A percentile compares a stretch with the other conserved stretches of the same genome.
Conservation (phyloP, 2,888 invertebrate genomes). For the Adineta ricciae region DNA sequence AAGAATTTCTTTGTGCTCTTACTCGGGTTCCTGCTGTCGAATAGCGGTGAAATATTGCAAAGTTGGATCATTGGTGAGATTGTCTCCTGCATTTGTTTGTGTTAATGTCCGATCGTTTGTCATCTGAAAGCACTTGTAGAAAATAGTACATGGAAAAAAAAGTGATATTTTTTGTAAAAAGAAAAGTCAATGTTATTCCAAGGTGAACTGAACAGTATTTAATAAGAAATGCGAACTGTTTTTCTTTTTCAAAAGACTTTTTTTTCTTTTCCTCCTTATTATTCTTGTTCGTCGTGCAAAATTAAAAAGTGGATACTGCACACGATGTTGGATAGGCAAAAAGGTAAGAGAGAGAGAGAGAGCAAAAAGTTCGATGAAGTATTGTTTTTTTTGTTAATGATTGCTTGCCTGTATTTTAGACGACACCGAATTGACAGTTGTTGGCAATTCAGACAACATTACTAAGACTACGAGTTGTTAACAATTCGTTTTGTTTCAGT, state of each 20-base stretch:
- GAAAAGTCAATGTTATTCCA: neutral
- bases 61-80: neutral
- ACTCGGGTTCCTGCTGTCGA: constrained; percentile 14
- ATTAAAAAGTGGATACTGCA: neutral
- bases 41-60: neutral
- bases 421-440: neutral
- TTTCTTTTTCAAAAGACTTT: neutral
- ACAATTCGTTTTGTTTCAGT: neutral
- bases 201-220: neutral
- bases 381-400: constrained; percentile 1
- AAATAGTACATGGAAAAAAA: neutral
- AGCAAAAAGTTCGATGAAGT: neutral
- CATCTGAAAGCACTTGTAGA: neutral
- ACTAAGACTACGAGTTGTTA: neutral
- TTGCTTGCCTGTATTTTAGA: neutral
- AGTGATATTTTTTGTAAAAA: neutral
- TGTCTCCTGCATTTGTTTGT: neutral
- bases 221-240: neutral
- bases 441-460: neutral
- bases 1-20: neutral
- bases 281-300: neutral
- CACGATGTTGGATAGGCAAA: neutral
- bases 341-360: neutral
- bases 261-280: neutral
- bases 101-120: neutral